Evolutionary conservation across 1,140 invertebrate species (phyloP), one percentile per base, ranked within the genome.

Genomic region (Drosophila burlai): DNA sequence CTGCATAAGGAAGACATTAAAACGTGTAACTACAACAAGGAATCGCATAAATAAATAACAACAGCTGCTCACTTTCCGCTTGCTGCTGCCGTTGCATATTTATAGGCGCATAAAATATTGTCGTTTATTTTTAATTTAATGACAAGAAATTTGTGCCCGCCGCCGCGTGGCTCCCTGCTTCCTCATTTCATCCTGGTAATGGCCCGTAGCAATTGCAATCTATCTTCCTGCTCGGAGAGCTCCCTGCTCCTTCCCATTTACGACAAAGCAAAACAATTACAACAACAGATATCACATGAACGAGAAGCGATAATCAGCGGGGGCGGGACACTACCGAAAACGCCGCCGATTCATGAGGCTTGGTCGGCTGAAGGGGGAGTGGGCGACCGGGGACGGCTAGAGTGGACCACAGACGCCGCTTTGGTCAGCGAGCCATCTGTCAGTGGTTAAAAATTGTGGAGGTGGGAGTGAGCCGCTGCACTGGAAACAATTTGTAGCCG

Each of bases 121-220:
- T 90, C 86, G 85, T 90, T 89, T 89, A 90, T 90, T 90, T 90
- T 90, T 91, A 90, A 90, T 90, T 90, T 90, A 90, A 90, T 90
- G 85, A 90, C 86, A 90, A 84, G 81, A 90, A 84, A 76, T 84
- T 90, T 81, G 77, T 76, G 52, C 18, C 18, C 61, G 58, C 76
- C 49, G 2, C 15, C 43, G 34, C 34, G 34, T 36, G 1, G 16
- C 15, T 21, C 42, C 50, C 18, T 4, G 18, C 21, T 34, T 38
- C 42, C 73, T 38, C 59, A 29, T 49, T 73, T 76, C 69, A 80
- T 80, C 81, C 81, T 80, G 85, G 81, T 90, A 90, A 90, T 90
- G 85, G 76, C 81, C 85, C 81, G 79, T 77, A 67, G 82, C 85
- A 81, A 85, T 89, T 90, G 85, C 82, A 90, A 90, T 90, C 85